Percentiles rank a stretch among this genome's conserved stretches.
Conservation (phyloP, 2,113 vertebrate genomes). For the Clarias macrocephalus region DNA sequence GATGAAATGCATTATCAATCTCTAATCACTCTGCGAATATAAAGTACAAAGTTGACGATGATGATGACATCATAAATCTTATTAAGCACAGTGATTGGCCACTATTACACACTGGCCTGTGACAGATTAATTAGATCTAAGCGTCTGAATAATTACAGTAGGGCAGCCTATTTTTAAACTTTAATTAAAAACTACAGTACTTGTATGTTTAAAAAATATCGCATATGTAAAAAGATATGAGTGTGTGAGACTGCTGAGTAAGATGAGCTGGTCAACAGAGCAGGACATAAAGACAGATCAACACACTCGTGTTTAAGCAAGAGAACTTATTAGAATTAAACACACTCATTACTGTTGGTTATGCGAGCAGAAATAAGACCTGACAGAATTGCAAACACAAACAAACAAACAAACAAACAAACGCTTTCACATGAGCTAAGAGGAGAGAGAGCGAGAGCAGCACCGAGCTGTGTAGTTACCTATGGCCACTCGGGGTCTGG, state of each 20-base stretch:
- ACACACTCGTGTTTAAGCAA: neutral
- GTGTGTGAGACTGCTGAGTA: constrained; percentile 3
- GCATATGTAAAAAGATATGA: neutral
- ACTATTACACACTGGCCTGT: neutral
- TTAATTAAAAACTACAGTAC: constrained; percentile 7
- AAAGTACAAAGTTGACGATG: neutral
- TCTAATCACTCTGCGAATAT: neutral
- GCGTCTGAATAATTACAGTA: constrained; percentile 18
- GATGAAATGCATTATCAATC: neutral
- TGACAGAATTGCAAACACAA: neutral
- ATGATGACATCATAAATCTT: neutral
- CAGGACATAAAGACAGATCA: neutral
- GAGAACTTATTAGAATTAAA: neutral
- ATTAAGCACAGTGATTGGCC: neutral
- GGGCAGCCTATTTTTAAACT: neutral
- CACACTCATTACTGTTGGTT: neutral
- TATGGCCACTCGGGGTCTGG: constrained; percentile 74
- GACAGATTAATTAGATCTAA: constrained; percentile 13
- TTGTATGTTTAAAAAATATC: neutral
- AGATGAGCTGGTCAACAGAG: neutral
- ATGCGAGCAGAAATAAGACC: neutral
- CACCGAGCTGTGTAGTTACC: constrained; percentile 58
- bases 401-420: neutral
- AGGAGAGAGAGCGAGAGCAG: neutral
- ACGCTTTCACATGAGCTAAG: neutral